Percentiles rank a stretch among this genome's conserved stretches.
Evolutionary conservation across 92 coral and sea anemone genomes (phyloP).

Genomic region (Umimayanthus chanpuru): DNA sequence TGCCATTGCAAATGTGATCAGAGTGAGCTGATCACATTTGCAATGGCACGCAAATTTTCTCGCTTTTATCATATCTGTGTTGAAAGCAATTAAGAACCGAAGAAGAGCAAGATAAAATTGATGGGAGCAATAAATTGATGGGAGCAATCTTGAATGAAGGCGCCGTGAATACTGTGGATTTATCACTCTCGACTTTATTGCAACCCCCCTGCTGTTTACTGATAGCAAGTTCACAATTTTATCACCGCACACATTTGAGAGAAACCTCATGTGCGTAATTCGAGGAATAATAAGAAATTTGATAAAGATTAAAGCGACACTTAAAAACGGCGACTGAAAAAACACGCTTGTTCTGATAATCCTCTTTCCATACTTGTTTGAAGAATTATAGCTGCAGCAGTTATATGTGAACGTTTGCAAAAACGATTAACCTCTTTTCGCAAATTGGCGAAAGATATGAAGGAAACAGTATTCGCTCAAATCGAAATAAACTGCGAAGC

Average conservation of each 20-base stretch:
- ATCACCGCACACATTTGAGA: background rate
- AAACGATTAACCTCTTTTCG: too few relatives aligned
- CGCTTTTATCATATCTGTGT: background rate
- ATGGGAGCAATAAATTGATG: background rate
- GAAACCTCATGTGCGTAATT: background rate
- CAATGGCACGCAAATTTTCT: background rate
- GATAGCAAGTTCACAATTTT: conserved; percentile 1
- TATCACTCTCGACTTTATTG: background rate
- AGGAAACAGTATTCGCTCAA: too few relatives aligned
- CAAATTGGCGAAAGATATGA: background rate
- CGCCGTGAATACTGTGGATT: background rate
- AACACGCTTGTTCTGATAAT: background rate
- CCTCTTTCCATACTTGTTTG: background rate
- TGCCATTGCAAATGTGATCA: too few relatives aligned
- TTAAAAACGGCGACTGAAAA: background rate
- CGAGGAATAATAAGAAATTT: background rate
- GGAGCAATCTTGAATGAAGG: background rate
- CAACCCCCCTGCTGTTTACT: background rate
- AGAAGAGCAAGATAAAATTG: background rate
- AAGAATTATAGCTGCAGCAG: too few relatives aligned
- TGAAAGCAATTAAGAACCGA: background rate
- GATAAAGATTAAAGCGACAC: background rate
- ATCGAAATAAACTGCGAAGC: too few relatives aligned
- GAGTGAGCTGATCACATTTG: background rate
- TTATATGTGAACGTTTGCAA: too few relatives aligned